Conservation (phyloP, 2,888 invertebrate genomes). For the Luperina testacea region DNA sequence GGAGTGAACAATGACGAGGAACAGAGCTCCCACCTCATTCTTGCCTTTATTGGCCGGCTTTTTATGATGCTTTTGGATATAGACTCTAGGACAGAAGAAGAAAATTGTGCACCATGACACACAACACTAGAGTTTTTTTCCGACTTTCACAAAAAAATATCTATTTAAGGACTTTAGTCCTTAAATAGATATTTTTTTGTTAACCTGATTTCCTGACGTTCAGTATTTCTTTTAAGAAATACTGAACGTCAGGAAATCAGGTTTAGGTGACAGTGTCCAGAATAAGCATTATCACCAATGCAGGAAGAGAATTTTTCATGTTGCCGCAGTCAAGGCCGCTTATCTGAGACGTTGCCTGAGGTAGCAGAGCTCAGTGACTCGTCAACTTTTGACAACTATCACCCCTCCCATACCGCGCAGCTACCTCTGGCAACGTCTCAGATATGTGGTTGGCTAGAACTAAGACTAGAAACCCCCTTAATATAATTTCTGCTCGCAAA, state of each 20-base stretch:
- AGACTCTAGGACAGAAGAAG: not conserved
- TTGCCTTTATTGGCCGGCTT: too few relatives aligned
- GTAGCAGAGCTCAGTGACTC: too few relatives aligned
- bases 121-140: not conserved
- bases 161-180: too few relatives aligned
- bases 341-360: too few relatives aligned
- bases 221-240: too few relatives aligned
- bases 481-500: constrained; percentile 10
- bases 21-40: too few relatives aligned
- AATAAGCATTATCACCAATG: not conserved
- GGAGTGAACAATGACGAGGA: too few relatives aligned
- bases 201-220: too few relatives aligned
- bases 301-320: not conserved
- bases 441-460: not conserved
- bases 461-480: not conserved
- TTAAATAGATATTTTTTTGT: too few relatives aligned
- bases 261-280: not conserved
- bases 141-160: not conserved
- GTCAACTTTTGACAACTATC: too few relatives aligned
- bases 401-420: too few relatives aligned
- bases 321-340: not conserved
- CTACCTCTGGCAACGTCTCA: too few relatives aligned
- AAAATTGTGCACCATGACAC: not conserved
- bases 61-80: not conserved
- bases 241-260: not conserved